Evolutionary conservation across 2,113 vertebrate genomes (phyloP).

Genomic region (Limnothrissa miodon): DNA sequence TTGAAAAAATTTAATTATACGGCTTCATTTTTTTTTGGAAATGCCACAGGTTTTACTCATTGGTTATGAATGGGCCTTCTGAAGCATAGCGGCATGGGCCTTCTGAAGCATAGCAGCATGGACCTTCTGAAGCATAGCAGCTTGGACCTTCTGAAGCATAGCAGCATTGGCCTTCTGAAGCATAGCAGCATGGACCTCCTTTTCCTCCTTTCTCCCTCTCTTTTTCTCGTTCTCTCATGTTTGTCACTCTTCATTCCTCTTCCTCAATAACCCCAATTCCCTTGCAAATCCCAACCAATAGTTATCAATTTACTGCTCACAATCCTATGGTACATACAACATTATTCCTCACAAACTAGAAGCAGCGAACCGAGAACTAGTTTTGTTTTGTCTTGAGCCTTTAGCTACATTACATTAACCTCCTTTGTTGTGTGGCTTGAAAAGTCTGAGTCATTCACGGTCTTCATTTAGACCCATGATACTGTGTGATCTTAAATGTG

Average conservation of each 20-base stretch:
- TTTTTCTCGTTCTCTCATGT: not conserved
- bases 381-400: not conserved
- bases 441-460: not conserved
- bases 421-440: not conserved
- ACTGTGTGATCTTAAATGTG: not conserved
- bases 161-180: too few species aligned
- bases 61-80: conserved; percentile 55
- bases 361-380: not conserved
- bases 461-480: not conserved
- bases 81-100: conserved; percentile 26
- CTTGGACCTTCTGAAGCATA: too few species aligned
- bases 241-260: not conserved
- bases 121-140: conserved; percentile 43
- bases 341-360: not conserved
- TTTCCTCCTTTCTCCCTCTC: conserved; percentile 17
- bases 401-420: not conserved
- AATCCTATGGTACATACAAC: not conserved
- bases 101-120: conserved; percentile 43
- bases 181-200: not conserved
- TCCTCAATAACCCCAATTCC: not conserved
- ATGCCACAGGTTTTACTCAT: conserved; percentile 57
- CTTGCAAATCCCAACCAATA: not conserved
- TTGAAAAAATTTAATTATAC: conserved; percentile 64
- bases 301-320: not conserved
- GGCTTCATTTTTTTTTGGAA: conserved; percentile 55